Conservation (phyloP, 2,113 vertebrate species). For the Eclectus roratus region DNA sequence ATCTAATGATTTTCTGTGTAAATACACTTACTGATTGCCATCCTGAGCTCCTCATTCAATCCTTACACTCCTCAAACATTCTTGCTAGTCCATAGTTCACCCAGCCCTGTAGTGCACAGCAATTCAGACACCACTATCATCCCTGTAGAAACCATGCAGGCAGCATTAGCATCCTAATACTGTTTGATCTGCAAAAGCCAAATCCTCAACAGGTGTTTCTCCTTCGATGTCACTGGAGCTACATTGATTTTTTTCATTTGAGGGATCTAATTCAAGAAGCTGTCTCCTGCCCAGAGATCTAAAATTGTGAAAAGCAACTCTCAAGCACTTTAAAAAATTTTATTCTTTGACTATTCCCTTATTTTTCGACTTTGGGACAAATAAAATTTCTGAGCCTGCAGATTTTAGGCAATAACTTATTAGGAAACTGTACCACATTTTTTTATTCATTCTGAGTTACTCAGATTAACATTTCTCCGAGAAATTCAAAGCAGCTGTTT, state of each 20-base stretch:
- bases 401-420: neutral
- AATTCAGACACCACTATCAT: neutral
- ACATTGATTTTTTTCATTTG: neutral
- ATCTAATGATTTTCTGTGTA: fast-evolving
- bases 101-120: neutral
- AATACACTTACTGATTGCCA: neutral
- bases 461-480: neutral
- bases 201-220: neutral
- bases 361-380: neutral
- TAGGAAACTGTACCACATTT: neutral
- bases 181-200: neutral
- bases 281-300: neutral
- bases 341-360: neutral
- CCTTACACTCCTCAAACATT: neutral
- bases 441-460: neutral
- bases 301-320: neutral
- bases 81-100: neutral
- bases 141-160: neutral
- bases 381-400: neutral
- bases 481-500: neutral
- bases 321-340: neutral
- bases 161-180: fast-evolving
- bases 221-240: neutral
- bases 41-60: neutral
- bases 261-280: neutral